These are phyloP conservation scores for Diaperis boleti DNA, from an alignment of 2,888 invertebrate species.

Conservation along the genomic window DNA sequence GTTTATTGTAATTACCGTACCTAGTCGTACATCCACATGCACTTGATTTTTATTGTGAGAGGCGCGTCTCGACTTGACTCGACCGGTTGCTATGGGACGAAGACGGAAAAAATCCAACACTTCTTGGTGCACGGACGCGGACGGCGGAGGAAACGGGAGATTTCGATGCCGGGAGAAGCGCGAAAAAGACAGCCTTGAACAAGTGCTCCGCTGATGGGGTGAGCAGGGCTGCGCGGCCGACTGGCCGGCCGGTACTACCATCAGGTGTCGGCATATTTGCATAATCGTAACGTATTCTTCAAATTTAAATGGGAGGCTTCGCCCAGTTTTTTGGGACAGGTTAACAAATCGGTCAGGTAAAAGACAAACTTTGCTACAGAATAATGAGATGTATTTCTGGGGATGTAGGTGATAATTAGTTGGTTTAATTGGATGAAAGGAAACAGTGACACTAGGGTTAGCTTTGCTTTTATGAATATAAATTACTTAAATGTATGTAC, in stretches of 20 bases:
- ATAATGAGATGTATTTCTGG: no score
- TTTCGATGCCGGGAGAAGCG: not conserved
- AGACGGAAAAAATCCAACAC: slow-evolving; percentile 10
- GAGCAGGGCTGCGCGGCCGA: not conserved
- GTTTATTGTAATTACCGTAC: slow-evolving; percentile 58
- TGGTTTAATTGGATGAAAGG: no score
- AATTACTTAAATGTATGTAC: no score
- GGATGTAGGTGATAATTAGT: no score
- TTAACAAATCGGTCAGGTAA: no score
- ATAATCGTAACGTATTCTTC: not conserved
- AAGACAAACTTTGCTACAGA: no score
- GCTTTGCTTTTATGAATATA: no score
- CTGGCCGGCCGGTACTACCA: no score
- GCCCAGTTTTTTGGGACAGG: no score
- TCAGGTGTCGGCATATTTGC: not conserved
- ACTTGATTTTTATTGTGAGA: slow-evolving; percentile 55
- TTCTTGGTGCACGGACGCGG: not conserved
- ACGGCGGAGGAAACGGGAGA: not conserved
- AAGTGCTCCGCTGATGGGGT: not conserved
- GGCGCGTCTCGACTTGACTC: slow-evolving; percentile 42
- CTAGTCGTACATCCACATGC: slow-evolving; percentile 54
- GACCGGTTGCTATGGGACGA: slow-evolving; percentile 3
- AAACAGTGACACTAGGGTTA: no score
- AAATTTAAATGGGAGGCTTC: no score
- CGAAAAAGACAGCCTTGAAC: slow-evolving; percentile 1